Base-by-base conservation (phyloP, 2,797 vertebrate species). In the Aythya fuligula region DNA sequence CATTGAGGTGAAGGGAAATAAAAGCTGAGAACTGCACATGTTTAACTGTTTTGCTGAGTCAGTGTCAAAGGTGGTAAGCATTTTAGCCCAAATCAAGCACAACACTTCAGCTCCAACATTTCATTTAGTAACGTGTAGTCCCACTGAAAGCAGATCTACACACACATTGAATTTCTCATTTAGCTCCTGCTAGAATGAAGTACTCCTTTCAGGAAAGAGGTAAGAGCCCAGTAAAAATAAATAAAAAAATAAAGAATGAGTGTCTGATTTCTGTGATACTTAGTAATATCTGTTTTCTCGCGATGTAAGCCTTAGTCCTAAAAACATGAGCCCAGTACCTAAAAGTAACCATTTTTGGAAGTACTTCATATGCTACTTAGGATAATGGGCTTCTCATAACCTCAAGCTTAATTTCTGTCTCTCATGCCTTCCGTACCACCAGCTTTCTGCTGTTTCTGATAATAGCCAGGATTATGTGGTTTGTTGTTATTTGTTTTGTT, bases 231-330 rank as follows among this genome's bases (percentile, higher is more conserved):
- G 73, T 13, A 61, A 22, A 3, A 58, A 57, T 9, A 21, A 21
- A 8, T 3, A 28, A 6, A 8, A 36, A 36, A 49, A 24, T 5
- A 4, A 8, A 67, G 14, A 79, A 17, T 2, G 6, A 18, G 0
- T 18, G 4, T 0, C 20, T 56, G 3, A 2, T 24, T 91, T 89
- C 57, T 54, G 5, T 57, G 19, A 10, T 65, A 43, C 7, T 62
- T 66, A 14, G 4, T 41, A 58, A 41, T 56, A 38, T 21, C 9
- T 62, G 20, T 38, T 79, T 94, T 79, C 3, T 6, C 14, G 12
- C 10, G 43, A 27, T 47, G 30, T 61, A 51, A 57, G 11, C 27
- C 1, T 36, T 53, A 47, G 6, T 56, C n/a, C 69, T 56, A 25
- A 58, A 80, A 66, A 51, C 27, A n/a, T 14, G 22, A 69, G 5